Evolutionary conservation across 2,888 invertebrate genomes (phyloP).

Genomic region (Strigamia maritima): DNA sequence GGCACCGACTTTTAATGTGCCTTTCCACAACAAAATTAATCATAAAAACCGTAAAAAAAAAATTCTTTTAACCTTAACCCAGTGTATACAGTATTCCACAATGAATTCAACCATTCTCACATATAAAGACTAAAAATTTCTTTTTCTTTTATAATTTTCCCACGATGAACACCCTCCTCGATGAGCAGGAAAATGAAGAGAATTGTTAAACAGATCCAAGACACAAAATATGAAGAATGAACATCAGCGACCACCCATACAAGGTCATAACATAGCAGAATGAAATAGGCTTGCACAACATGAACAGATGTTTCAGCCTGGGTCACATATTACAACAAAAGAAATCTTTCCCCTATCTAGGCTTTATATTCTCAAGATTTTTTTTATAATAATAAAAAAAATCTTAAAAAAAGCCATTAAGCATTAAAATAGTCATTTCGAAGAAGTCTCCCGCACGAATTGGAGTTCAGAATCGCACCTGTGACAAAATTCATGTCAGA

Average conservation of each 20-base stretch:
- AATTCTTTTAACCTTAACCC: not conserved
- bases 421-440: not conserved
- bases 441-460: not conserved
- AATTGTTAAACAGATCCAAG: conserved; percentile 28
- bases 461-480: not conserved
- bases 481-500: conserved; percentile 27
- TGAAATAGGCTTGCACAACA: conserved; percentile 28
- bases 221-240: conserved; percentile 34
- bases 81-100: not conserved
- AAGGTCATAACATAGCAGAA: conserved; percentile 30
- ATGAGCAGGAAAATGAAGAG: conserved; percentile 30
- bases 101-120: not conserved
- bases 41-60: not conserved
- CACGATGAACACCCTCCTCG: conserved; percentile 20
- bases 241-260: conserved; percentile 34
- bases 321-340: conserved; percentile 28
- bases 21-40: not conserved
- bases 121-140: not conserved
- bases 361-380: not conserved
- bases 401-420: not conserved
- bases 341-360: conserved; percentile 5
- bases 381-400: not conserved
- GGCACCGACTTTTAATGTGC: conserved; percentile 2
- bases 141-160: not conserved
- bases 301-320: conserved; percentile 18